Evolutionary conservation across 2,797 vertebrate species (phyloP).

Genomic region (Melanotaenia parkinsoni): DNA sequence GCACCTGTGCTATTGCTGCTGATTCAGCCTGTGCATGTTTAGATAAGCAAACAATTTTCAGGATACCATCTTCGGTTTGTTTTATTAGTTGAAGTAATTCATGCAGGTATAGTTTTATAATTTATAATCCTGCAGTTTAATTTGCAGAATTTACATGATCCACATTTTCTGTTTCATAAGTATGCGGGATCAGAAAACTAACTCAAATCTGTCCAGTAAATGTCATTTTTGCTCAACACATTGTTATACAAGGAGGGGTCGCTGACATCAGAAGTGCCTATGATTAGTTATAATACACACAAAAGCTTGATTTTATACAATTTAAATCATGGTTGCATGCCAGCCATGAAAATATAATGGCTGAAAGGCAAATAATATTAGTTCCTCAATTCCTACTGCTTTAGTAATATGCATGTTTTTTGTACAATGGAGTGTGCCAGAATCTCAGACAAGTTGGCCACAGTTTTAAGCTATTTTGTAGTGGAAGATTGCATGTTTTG

Average conservation of each 20-base stretch:
- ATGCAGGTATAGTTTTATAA: conserved; percentile 8
- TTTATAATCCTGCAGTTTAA: background rate
- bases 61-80: conserved; percentile 14
- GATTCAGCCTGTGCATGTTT: conserved; percentile 40
- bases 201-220: background rate
- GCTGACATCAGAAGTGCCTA: background rate
- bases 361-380: no score
- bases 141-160: conserved; percentile 9
- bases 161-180: background rate
- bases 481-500: no score
- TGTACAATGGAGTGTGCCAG: no score
- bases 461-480: no score
- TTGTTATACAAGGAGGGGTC: background rate
- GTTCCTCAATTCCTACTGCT: no score
- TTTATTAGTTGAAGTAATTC: conserved; percentile 7
- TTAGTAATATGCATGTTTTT: no score
- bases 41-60: conserved; percentile 9
- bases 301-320: no score
- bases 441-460: no score
- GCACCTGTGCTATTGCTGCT: conserved; percentile 43
- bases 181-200: background rate
- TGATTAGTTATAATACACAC: background rate
- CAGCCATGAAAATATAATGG: no score
- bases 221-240: background rate
- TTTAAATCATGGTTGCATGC: no score